These are phyloP conservation scores for Phymastichus coffea DNA, from an alignment of 1,140 invertebrate species.

Conservation along the genomic window DNA sequence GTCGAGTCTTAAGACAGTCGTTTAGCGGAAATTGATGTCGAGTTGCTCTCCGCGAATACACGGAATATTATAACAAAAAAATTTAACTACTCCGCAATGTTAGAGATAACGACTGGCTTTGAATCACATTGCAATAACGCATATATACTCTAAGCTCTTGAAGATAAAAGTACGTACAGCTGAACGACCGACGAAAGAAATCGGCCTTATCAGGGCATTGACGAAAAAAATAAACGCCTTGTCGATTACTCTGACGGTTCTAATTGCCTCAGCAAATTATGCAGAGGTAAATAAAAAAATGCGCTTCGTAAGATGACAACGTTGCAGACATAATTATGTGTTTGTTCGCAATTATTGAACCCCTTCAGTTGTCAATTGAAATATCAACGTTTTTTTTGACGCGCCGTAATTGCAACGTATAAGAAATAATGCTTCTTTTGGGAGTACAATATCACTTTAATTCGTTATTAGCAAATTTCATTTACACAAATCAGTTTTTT, in stretches of 20 bases:
- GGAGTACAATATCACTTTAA: conserved; percentile 13
- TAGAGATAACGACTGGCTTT: conserved; percentile 24
- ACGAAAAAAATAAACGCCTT: conserved; percentile 6
- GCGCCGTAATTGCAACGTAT: no score
- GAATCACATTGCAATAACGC: conserved; percentile 26
- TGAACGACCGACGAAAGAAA: not conserved
- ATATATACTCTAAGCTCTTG: no score
- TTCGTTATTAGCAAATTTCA: conserved; percentile 9
- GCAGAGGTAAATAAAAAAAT: conserved; percentile 2
- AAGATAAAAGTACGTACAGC: not conserved
- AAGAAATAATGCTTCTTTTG: not conserved
- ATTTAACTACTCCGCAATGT: conserved; percentile 20
- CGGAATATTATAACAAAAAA: conserved; percentile 24
- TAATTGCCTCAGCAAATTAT: conserved; percentile 11
- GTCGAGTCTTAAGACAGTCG: no score
- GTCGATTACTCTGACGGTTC: not conserved
- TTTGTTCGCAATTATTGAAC: not conserved
- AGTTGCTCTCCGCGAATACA: conserved; percentile 3
- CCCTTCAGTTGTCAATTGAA: not conserved
- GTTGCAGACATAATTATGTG: not conserved
- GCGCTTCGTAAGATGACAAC: not conserved
- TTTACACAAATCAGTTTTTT: conserved; percentile 19
- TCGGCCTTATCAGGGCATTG: conserved; percentile 14
- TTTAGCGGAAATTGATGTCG: not conserved
- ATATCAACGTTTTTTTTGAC: no score